Conservation (phyloP, 2,888 invertebrate genomes). For the Lasioglossum oenotherae region DNA sequence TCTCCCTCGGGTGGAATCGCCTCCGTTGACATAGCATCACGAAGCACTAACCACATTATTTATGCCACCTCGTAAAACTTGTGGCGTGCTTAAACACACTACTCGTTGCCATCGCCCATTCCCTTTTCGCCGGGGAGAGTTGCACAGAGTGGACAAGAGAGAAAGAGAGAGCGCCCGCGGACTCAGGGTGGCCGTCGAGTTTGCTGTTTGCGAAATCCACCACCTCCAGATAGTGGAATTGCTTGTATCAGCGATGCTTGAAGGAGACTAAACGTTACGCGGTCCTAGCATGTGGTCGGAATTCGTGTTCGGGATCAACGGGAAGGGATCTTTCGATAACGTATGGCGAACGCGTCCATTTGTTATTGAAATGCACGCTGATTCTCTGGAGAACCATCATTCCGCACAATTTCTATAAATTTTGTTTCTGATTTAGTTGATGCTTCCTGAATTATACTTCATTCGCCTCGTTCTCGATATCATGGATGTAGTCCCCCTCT, state of each 20-base stretch:
- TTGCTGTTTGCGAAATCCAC: conserved; percentile 32
- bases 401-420: not conserved
- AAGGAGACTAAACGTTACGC: conserved; percentile 38
- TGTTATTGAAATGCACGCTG: not conserved
- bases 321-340: not conserved
- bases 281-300: conserved; percentile 6
- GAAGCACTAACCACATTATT: conserved; percentile 82
- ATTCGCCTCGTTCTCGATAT: too few species aligned
- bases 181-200: not conserved
- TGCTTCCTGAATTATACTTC: too few species aligned
- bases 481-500: too few species aligned
- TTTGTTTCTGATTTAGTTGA: too few species aligned
- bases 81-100: conserved; percentile 81
- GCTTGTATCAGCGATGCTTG: conserved; percentile 18
- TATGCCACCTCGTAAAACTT: conserved; percentile 83
- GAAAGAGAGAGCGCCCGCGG: not conserved
- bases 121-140: conserved; percentile 21
- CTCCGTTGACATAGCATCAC: conserved; percentile 81
- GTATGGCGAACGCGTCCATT: not conserved
- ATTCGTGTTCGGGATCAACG: not conserved
- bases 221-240: conserved; percentile 21
- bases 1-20: conserved; percentile 52
- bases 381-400: not conserved
- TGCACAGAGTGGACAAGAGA: not conserved
- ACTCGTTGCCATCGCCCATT: conserved; percentile 58